phyloP scores from a whole-genome alignment of 2,113 vertebrate species.

The Pituophis catenifer region DNA sequence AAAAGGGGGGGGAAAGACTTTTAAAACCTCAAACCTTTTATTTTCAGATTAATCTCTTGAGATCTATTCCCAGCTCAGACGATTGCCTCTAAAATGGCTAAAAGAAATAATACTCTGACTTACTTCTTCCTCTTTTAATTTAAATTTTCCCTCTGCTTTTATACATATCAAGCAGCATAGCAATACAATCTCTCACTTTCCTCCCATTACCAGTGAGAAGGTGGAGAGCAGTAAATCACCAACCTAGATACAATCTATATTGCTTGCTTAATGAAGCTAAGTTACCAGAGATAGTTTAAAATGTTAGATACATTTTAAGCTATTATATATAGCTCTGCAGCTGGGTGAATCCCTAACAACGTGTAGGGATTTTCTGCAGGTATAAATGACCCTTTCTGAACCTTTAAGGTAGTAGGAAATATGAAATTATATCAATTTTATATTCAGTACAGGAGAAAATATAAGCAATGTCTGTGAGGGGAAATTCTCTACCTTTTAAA shows the following conservation, averaged over 20 bases:
- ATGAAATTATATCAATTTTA: not conserved
- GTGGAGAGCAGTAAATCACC: not conserved
- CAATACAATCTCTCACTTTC: not conserved
- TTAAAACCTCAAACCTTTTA: not conserved
- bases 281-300: not conserved
- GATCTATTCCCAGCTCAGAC: not conserved
- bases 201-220: not conserved
- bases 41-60: not conserved
- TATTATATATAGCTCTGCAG: not conserved
- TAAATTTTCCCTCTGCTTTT: not conserved
- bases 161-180: not conserved
- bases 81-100: not conserved
- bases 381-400: not conserved
- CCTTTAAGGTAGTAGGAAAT: not conserved
- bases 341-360: not conserved
- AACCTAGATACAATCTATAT: not conserved
- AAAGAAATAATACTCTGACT: not conserved
- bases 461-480: not conserved
- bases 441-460: not conserved
- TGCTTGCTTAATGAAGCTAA: not conserved
- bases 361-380: too few species aligned
- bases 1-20: not conserved
- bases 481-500: not conserved
- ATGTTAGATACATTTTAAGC: not conserved
- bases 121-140: not conserved